Base-by-base conservation (phyloP, 2,113 vertebrate species). In the Brachyistius frenatus region DNA sequence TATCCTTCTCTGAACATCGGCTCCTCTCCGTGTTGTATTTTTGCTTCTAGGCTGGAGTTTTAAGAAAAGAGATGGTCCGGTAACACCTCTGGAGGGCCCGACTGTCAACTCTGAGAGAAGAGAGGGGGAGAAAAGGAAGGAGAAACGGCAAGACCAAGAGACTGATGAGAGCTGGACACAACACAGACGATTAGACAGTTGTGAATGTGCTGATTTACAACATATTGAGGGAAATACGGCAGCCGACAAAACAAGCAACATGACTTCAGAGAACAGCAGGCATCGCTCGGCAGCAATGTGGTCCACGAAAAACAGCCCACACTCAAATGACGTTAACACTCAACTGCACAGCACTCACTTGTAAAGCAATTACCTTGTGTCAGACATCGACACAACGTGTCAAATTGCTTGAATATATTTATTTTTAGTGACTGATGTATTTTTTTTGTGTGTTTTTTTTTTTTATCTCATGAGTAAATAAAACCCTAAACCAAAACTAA, bases 11-110 rank as follows among this genome's bases (percentile, higher is more conserved):
- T 66, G 9, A 66, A 6, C 46, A 14, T 9, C 16, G 56, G 7
- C 50, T 50, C 33, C 5, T 67, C 10, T 37, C 1, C 5, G 68
- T 55, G 1, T 1, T 69, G 23, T 23, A 23, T 68, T 66, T 58
- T 69, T 56, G 6, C 7, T 44, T 32, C 5, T 50, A 84, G 87
- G 50, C n/a, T 64, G 58, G 47, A 10, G 10, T 15, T 41, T 36
- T 13, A 75, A 57, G 16, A 35, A 4, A 63, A 57, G 49, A 13
- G 47, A 55, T 13, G n/a, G 23, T 1, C 30, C 36, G 11, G 32
- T 52, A 35, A 65, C 41, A 33, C 13, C 46, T 7, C 1, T 56
- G 31, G 80, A 74, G 9, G 35, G 2, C 15, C 15, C 61, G 8
- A 49, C 32, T 35, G 49, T 62, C 33, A 11, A 53, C n/a, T 3